Evolutionary conservation across 2,888 invertebrate species (phyloP), one percentile per base, ranked within the genome.

Genomic region (Orthosia incerta): DNA sequence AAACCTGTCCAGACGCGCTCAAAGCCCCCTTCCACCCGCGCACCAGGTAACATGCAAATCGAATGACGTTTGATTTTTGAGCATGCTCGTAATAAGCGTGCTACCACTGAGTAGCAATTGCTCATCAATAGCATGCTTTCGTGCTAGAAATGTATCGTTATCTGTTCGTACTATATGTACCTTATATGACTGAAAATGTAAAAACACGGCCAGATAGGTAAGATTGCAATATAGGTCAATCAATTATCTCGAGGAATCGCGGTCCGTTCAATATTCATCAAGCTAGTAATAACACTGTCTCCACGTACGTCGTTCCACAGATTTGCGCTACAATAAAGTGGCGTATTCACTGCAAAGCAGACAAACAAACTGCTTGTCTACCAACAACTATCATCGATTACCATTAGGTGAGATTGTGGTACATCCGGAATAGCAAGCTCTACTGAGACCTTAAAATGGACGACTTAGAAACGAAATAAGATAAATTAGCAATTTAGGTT

Each of bases 221-320:
- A 26, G 0, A n/a, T 48, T 45, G 55, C n/a, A 50, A 63, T 59
- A 31, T 71, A 71, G 53, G 59, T 64, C 72, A 66, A 56, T 61
- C 39, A 51, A 67, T 61, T 31, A 45, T 18, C 15, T 55, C 63
- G 5, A 39, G 31, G 23, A 31, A 16, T n/a, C 7, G 13, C 15
- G 23, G 16, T 46, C n/a, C n/a, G 12, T 15, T 57, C 51, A 62
- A 71, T 57, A 57, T 62, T 78, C 61, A 76, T 23, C 31, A 12
- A 77, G 45, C 31, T 23, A 23, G 39, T 61, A 20, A 20, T 75
- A 77, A 50, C 15, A 11, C 2, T 13, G 50, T 61, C n/a, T 12
- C 15, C 26, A 15, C 39, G 31, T 48, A n/a, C 16, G 7, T 26
- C n/a, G 12, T 7, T 76, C 31, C 26, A 59, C 13, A 31, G n/a